Conservation (phyloP, 2,888 invertebrate species). For the Hyles lineata region DNA sequence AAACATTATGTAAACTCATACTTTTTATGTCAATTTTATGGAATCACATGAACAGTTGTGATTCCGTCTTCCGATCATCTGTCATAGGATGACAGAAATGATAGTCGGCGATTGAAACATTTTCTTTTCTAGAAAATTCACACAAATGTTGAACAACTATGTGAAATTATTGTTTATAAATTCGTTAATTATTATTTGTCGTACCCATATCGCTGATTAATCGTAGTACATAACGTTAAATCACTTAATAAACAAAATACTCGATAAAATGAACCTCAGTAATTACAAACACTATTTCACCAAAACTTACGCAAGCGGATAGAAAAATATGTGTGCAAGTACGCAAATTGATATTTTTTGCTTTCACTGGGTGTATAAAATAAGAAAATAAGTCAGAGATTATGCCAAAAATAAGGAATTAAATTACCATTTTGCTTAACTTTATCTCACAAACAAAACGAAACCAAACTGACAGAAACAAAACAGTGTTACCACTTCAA, state of each 20-base stretch:
- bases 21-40: constrained; percentile 45
- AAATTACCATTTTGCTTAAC: constrained; percentile 73
- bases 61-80: constrained; percentile 37
- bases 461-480: constrained; percentile 37
- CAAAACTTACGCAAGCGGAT: constrained; percentile 46
- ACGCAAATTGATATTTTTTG: constrained; percentile 39
- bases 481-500: constrained; percentile 29
- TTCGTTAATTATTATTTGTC: constrained; percentile 31
- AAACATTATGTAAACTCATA: neutral
- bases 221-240: neutral
- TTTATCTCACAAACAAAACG: constrained; percentile 50
- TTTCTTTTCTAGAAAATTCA: constrained; percentile 24
- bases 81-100: constrained; percentile 45
- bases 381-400: constrained; percentile 50
- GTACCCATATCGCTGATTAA: constrained; percentile 44
- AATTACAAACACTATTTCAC: constrained; percentile 45
- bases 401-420: constrained; percentile 59
- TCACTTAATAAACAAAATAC: neutral
- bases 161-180: neutral
- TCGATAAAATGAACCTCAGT: constrained; percentile 1
- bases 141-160: neutral
- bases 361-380: constrained; percentile 8
- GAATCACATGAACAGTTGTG: constrained; percentile 63
- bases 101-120: constrained; percentile 35
- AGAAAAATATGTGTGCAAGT: constrained; percentile 54